A percentile compares a stretch with the other conserved stretches of the same genome.
phyloP scores from a whole-genome alignment of 2,113 vertebrate genomes.

The Ailurus styani region DNA sequence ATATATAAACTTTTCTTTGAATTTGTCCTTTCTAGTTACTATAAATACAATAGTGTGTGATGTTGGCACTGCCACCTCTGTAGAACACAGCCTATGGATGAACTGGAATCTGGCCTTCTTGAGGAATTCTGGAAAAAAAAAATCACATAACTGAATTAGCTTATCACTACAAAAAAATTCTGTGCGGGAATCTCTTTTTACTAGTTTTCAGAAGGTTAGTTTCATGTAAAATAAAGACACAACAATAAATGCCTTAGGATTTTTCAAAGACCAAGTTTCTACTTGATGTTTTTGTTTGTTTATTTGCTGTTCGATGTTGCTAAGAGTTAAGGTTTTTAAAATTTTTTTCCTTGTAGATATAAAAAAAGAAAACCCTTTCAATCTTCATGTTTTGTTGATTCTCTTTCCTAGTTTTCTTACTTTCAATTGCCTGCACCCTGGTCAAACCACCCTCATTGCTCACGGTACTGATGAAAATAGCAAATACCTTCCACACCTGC shows the following conservation, averaged over 20 bases:
- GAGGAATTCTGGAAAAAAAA: not conserved
- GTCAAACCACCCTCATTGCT: not conserved
- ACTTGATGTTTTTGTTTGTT: not conserved
- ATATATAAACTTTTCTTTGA: not conserved
- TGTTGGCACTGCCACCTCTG: not conserved
- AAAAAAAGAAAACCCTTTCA: not conserved
- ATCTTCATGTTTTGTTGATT: not conserved
- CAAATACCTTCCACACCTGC: not conserved
- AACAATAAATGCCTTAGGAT: not conserved
- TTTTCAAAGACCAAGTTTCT: not conserved
- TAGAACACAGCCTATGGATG: not conserved
- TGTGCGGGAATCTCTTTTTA: not conserved
- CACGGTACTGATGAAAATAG: not conserved
- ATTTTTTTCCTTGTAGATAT: not conserved
- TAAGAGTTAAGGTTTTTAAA: not conserved
- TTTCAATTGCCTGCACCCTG: not conserved
- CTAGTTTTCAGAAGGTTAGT: not conserved
- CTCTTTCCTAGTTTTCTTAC: not conserved
- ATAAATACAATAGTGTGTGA: not conserved
- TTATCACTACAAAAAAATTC: not conserved
- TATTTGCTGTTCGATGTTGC: not conserved
- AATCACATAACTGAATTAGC: not conserved
- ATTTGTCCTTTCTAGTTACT: not conserved
- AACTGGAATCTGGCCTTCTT: not conserved
- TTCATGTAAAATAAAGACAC: conserved; percentile 9